Base-by-base conservation (phyloP, 2,888 invertebrate species). In the Sussaba pulchella region DNA sequence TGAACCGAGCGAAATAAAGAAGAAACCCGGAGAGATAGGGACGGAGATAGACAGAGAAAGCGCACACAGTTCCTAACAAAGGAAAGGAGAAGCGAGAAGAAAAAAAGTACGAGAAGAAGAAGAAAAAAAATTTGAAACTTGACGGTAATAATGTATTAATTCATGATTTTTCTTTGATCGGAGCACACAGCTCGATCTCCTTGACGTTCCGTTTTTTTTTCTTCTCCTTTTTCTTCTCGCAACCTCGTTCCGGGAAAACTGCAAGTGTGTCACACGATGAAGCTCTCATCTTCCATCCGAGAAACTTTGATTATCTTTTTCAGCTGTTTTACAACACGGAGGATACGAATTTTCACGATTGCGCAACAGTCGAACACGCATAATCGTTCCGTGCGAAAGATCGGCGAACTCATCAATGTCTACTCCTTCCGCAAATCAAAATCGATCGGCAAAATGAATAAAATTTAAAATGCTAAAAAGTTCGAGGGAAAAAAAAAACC, bases 61-160 rank as follows among this genome's bases (percentile, higher is more conserved):
- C 31, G 10, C 14, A 39, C 12, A 36, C 14, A 45, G 61, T 61
- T 43, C 43, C 61, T 75, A 61, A 81, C 74, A 78, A 81, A 82
- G 78, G 73, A 66, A 5, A 31, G 6, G 31, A 31, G 6, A 31
- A 31, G 6, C 4, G 6, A 31, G 31, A 31, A 31, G 31, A 31
- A 31, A 31, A 31, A 31, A 31, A 31, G 4, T 5, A 31, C 31
- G 6, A 31, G 31, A 31, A 31, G 31, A 31, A 31, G 6, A 31
- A 31, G 31, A 31, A 31, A 31, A 31, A 78, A 78, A 78, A 31
- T 26, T 31, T 67, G n/a, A 57, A 61, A 72, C 54, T 54, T 39
- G 14, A n/a, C 54, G 26, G 41, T 52, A 59, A 64, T 43, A 69
- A 61, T 64, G 61, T 66, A 75, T 69, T 57, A 76, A 69, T 76